Base-by-base conservation (phyloP, 2,888 invertebrate species). In the Panzeria rudis region DNA sequence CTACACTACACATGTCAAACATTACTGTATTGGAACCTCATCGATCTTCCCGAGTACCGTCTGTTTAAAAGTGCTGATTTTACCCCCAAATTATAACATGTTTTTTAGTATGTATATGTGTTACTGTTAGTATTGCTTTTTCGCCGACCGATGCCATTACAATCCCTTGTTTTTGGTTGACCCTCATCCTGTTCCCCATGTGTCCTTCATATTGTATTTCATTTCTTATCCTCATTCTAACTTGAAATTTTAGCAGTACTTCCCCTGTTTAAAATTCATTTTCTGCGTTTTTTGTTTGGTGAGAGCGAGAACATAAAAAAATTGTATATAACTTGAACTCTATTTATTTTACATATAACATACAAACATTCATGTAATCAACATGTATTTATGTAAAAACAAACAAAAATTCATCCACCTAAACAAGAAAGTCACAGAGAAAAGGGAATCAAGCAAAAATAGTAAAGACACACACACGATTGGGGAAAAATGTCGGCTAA, bases 351-450 rank as follows among this genome's bases (percentile, higher is more conserved):
- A 35, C 35, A 61, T 68, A 29, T 17, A 17, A 44, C n/a, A 64
- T n/a, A 44, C n/a, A 25, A 25, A 29, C 11, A 54, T 6, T 35
- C 13, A 44, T 50, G 15, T 52, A 47, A 71, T 56, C 75, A 52
- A 44, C 75, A 44, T 77, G 47, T 85, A 29, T 73, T 54, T 29
- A 54, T 7, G 25, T 54, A 25, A 15, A 7, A 15, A 25, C 29
- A 54, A 72, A 38, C 64, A 41, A 56, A 29, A 17, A 20, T 11
- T 3, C 17, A 71, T 71, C 29, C 72, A 79, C 15, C 32, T 6
- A 38, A 11, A 71, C 35, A 77, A 84, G 84, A 82, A 84, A 84
- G 77, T 82, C 84, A 69, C 81, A 68, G 38, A 68, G 72, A 81
- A 78, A 72, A 81, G 80, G 80, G 84, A 79, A 68, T 59, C 25